Base-by-base conservation (phyloP, 2,797 vertebrate species). In the Coreius guichenoti region DNA sequence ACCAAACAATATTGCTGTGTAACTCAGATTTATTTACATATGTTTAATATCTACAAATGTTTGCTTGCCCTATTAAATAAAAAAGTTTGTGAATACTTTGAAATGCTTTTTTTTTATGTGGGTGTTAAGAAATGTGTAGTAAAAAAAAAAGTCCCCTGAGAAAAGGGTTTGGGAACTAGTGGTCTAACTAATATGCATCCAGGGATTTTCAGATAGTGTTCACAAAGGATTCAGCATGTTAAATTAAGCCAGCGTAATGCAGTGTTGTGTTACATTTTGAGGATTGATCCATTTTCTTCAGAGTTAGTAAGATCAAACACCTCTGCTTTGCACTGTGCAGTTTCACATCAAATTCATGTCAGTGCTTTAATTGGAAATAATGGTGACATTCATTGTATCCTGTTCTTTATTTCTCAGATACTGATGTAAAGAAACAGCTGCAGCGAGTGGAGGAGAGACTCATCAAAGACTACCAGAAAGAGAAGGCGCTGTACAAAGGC, bases 401-500 rank as follows among this genome's bases (percentile, higher is more conserved):
- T 74, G 61, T 63, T 56, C 21, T n/a, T 1, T 63, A 8, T 75
- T 70, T 81, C 54, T 81, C 91, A 98, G 97, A 98, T 86, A 88
- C 93, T 70, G 96, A 94, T 1, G 95, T 98, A 87, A 96, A 91
- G 90, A 94, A 92, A 85, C 95, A 97, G 86, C 93, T 98, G 39
- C 96, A 96, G 91, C 92, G 93, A 83, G 96, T 95, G 1, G 95
- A 97, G 69, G 94, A 96, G 31, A 95, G 94, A 88, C 94, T 97
- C 72, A 96, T 86, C 79, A 92, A 80, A 63, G 96, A 96, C 89
- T 93, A 95, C 21, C 94, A 94, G 88, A 96, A 94, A 82, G 96
- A 98, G 90, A 97, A 95, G 87, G 95, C 95, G 61, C 93, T 97
- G 88, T 98, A 97, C 88, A 91, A 93, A 89, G 96, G 95, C 88